Base-by-base conservation (phyloP, 2,888 invertebrate genomes). In the Mythimna ferrago region DNA sequence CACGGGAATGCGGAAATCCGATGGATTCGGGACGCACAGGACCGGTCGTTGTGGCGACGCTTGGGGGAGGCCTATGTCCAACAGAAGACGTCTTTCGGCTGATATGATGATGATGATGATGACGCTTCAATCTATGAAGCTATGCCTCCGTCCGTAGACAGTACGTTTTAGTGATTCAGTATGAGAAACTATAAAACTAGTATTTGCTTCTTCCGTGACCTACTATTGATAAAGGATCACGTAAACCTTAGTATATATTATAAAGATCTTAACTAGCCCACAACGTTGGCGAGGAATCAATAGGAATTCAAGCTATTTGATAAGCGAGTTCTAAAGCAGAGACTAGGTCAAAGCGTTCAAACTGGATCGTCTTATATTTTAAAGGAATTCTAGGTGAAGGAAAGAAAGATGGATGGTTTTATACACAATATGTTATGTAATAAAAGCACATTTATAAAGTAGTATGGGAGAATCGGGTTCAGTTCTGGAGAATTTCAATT, bases 301-400 rank as follows among this genome's bases (percentile, higher is more conserved):
- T 79, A 71, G 80, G 38, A 71, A 79, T 83, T 56, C 66, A 6
- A 66, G 57, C 58, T 78, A 79, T 83, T 78, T 71, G 72, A 66
- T 72, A 72, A 72, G 73, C 35, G 44, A 68, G 58, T 53, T 72
- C 78, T 63, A 56, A 64, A 66, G 58, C 71, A 19, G 53, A 21
- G 80, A 83, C 66, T 83, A 73, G 77, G 77, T 78, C 79, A 75
- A 71, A 82, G 70, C 76, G 71, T 53, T 63, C 62, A 72, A 53
- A 83, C 66, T 53, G 9, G 44, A 53, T 57, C 66, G 63, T 35
- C 32, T 63, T 60, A 62, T 80, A 67, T 83, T 72, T 83, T 60
- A 63, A 60, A 56, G 54, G 56, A 78, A 82, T 71, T 38, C 32
- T 21, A 51, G 44, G 26, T 53, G 38, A 51, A 56, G 9, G 38